Conservation (phyloP, 2,113 vertebrate species). For the Isichthys henryi region DNA sequence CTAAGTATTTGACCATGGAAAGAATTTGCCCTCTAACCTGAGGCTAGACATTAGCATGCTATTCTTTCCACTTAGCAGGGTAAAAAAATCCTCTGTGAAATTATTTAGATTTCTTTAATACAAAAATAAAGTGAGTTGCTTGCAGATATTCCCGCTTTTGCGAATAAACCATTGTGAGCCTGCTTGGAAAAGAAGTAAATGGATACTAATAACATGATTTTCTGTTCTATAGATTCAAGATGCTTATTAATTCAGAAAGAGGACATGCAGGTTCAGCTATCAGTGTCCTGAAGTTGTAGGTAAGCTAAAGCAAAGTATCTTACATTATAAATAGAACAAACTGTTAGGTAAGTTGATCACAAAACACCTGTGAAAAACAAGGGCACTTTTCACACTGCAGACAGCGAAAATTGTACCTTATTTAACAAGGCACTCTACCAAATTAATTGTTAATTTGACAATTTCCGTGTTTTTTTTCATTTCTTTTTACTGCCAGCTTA, state of each 20-base stretch:
- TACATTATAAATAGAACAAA: background rate
- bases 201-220: background rate
- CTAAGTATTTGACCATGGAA: background rate
- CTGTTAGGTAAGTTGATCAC: background rate
- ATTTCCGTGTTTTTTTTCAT: background rate
- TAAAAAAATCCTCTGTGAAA: background rate
- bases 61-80: background rate
- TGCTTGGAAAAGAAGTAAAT: background rate
- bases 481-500: background rate
- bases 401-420: background rate
- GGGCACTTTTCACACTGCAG: background rate
- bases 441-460: background rate
- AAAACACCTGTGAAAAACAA: background rate
- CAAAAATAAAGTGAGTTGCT: background rate
- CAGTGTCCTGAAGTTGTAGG: background rate
- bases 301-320: background rate
- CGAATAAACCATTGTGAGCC: background rate
- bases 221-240: background rate
- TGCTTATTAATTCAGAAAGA: background rate
- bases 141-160: background rate
- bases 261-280: background rate
- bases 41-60: background rate
- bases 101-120: background rate
- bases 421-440: background rate
- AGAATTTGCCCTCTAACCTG: background rate